Evolutionary conservation across 2,888 invertebrate genomes (phyloP).

Genomic region (Tiliacea citrago): DNA sequence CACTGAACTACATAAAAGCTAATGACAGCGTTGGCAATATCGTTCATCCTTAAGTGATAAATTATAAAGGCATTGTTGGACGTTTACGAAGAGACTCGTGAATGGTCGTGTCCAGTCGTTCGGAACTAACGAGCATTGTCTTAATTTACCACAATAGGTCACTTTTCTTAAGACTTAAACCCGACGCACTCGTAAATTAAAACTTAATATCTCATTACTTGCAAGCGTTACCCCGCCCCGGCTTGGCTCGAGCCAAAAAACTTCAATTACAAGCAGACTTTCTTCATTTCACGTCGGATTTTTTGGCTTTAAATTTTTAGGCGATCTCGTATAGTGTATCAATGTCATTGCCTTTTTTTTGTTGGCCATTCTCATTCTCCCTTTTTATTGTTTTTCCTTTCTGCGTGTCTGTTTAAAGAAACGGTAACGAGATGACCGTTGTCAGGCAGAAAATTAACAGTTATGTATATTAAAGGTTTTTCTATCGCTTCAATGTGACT

Average conservation of each 20-base stretch:
- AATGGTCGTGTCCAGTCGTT: slow-evolving; percentile 82
- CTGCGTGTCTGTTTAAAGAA: slow-evolving; percentile 19
- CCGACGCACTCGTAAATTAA: slow-evolving; percentile 88
- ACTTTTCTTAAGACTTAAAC: slow-evolving; percentile 87
- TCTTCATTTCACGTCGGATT: slow-evolving; percentile 61
- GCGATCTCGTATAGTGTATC: slow-evolving; percentile 37
- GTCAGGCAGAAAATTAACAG: not conserved
- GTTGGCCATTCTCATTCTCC: not conserved
- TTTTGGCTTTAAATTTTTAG: slow-evolving; percentile 37
- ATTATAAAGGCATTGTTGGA: slow-evolving; percentile 86
- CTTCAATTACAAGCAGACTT: slow-evolving; percentile 72
- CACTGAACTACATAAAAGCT: slow-evolving; percentile 62
- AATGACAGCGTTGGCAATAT: slow-evolving; percentile 72
- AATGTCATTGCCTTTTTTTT: slow-evolving; percentile 41
- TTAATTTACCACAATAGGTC: slow-evolving; percentile 88
- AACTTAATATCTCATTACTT: slow-evolving; percentile 89
- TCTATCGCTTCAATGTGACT: not conserved
- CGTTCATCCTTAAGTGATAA: slow-evolving; percentile 83
- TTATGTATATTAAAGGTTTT: not conserved
- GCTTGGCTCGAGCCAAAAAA: slow-evolving; percentile 80
- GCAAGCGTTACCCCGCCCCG: slow-evolving; percentile 83
- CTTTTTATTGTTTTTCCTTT: slow-evolving; percentile 1
- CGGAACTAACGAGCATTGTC: slow-evolving; percentile 89
- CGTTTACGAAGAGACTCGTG: slow-evolving; percentile 75
- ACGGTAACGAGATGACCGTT: not conserved